Evolutionary conservation across 2,113 vertebrate species (phyloP), one percentile per base, ranked within the genome.

Genomic region (Corythoichthys haematopterus): DNA sequence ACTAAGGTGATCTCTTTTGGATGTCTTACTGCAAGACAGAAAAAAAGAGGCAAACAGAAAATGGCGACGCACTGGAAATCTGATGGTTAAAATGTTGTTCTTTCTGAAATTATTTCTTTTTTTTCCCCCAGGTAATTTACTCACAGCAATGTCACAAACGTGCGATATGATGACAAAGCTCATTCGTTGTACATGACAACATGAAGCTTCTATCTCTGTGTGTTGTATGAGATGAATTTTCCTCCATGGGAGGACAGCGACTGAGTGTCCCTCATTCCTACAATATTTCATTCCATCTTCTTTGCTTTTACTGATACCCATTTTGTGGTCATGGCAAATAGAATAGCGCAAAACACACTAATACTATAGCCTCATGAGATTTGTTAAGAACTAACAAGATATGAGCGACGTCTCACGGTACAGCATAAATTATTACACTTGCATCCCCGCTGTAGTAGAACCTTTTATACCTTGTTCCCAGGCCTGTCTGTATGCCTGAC

Each of bases 391-490:
- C 33, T 36, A 33, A 15, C 33, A 57, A 57, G 55, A 36, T 14
- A 57, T 57, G 28, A 12, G 4, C 4, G 55, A 15, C 33, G 6
- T 36, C 35, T 36, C 33, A 6, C 55, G 35, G 33, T 20, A 57
- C 35, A 12, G 12, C 55, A 57, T 57, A 14, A 57, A 37, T 40
- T n/a, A n/a, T 60, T n/a, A 40, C 37, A 20, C 36, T 60, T n/a
- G 3, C n/a, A 40, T 6, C 33, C 28, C 55, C 13, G 3, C 60
- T 6, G 11, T 13, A 33, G 43, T 62, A 45, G 74, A 72, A 62
- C 62, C 70, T 80, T 68, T 65, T 75, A 87, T 84, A 82, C 83
- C 80, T 65, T n/a, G 81, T 84, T 89, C 87, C 89, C 84, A 84
- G 75, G 77, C 83, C 74, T 72, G 73, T 76, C 78, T 69, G 35